These are phyloP conservation scores for Temnothorax unifasciatus DNA, from an alignment of 2,888 invertebrate genomes.

Conservation along the genomic window DNA sequence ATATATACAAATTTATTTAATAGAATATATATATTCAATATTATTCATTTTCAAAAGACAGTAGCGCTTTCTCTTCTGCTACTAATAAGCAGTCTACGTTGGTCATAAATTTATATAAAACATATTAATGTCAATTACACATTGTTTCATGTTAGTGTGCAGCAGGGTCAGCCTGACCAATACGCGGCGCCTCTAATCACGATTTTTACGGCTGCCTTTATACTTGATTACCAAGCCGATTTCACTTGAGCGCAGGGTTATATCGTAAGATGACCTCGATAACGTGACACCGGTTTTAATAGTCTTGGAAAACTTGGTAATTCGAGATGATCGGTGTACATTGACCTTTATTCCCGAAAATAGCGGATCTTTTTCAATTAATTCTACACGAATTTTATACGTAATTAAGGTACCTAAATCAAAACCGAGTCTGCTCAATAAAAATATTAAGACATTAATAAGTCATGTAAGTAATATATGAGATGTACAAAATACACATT, in stretches of 20 bases:
- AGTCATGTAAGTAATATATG: neutral
- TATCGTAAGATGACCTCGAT: slow-evolving; percentile 20
- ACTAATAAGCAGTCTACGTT: neutral
- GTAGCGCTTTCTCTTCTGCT: neutral
- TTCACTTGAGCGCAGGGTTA: slow-evolving; percentile 5
- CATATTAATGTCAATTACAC: neutral
- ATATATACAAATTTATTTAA: too few species aligned
- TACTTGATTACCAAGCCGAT: slow-evolving; percentile 18
- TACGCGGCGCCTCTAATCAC: neutral
- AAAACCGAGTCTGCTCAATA: neutral
- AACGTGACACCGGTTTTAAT: slow-evolving; percentile 4
- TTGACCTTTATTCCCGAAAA: neutral
- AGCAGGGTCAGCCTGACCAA: neutral
- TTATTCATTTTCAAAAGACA: neutral
- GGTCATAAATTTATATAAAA: slow-evolving; percentile 18
- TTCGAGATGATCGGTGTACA: neutral
- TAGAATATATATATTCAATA: neutral
- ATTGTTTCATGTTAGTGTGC: neutral
- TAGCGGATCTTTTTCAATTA: neutral
- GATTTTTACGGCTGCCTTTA: slow-evolving; percentile 27
- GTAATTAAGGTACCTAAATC: neutral
- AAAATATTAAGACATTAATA: neutral
- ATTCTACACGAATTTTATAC: neutral
- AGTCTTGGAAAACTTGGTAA: neutral
- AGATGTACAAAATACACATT: neutral